A percentile compares a stretch with the other conserved stretches of the same genome.
phyloP scores from a whole-genome alignment of 2,113 vertebrate species.

The Gobiocypris rarus region DNA sequence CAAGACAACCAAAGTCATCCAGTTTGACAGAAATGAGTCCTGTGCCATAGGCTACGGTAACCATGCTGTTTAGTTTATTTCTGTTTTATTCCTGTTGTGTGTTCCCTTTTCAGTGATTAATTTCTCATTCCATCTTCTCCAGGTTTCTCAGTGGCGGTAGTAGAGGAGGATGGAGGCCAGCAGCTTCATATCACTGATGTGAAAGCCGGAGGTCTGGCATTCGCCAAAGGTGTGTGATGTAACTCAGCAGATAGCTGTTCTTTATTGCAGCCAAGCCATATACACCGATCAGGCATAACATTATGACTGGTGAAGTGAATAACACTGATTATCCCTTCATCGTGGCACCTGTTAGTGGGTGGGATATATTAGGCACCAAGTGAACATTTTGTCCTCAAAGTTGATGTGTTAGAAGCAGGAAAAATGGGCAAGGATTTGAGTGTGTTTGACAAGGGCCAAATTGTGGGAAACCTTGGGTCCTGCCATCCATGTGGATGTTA shows the following conservation, averaged over 20 bases:
- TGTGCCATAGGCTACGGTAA: slow-evolving; percentile 86
- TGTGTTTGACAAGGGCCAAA: too few species aligned
- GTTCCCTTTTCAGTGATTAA: neutral
- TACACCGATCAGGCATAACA: too few species aligned
- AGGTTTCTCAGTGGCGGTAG: slow-evolving; percentile 90
- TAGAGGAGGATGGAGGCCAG: slow-evolving; percentile 88
- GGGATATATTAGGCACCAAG: too few species aligned
- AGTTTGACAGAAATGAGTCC: slow-evolving; percentile 85
- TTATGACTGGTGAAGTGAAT: too few species aligned
- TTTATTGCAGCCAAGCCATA: neutral
- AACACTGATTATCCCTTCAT: too few species aligned
- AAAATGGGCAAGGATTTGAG: too few species aligned
- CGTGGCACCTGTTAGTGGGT: too few species aligned
- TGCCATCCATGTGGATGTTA: too few species aligned
- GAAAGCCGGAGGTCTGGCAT: slow-evolving; percentile 86
- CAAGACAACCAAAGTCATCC: slow-evolving; percentile 85
- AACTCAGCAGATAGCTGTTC: neutral
- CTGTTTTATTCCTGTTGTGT: neutral
- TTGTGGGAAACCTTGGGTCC: too few species aligned
- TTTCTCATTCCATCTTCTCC: slow-evolving; percentile 20
- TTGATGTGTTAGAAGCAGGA: too few species aligned
- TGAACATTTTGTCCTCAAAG: too few species aligned
- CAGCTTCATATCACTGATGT: slow-evolving; percentile 87
- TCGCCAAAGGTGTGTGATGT: slow-evolving; percentile 82
- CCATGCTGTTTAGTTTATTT: slow-evolving; percentile 53